Base-by-base conservation (phyloP, 2,888 invertebrate species). In the Halocaridina rubra region DNA sequence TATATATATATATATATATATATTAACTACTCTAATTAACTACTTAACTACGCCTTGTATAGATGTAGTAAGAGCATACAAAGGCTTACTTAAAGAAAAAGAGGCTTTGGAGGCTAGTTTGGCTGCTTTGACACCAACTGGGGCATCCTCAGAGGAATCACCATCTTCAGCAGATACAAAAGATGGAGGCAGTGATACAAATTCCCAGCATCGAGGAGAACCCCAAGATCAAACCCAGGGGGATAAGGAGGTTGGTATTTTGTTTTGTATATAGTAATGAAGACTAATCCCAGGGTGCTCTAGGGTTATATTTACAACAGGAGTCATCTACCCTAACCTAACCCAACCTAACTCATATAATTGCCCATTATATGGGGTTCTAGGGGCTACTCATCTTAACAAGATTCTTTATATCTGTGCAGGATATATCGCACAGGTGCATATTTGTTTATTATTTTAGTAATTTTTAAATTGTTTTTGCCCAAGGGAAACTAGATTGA, bases 11-110 rank as follows among this genome's bases (percentile, higher is more conserved):
- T n/a, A n/a, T n/a, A n/a, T n/a, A n/a, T n/a, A n/a, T n/a, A n/a
- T n/a, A n/a, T n/a, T n/a, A n/a, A n/a, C n/a, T n/a, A n/a, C n/a
- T n/a, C n/a, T n/a, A n/a, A n/a, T n/a, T n/a, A n/a, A n/a, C n/a
- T n/a, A n/a, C n/a, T n/a, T n/a, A n/a, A n/a, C n/a, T n/a, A n/a
- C n/a, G n/a, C n/a, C n/a, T n/a, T n/a, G n/a, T n/a, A n/a, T n/a
- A 87, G 87, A 87, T 79, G 78, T 87, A 64, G 84, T 87, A 32
- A 39, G 84, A 74, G 87, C 87, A 2, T 87, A 87, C 74, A 87
- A 87, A 80, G 80, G 85, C 5, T 53, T 87, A 1, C 30, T 77
- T 22, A 87, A 86, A 32, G 87, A 87, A 39, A 85, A 85, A 32
- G 87, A 87, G 69, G 87, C 85, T 30, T 69, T 87, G 19, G 85